Evolutionary conservation across 2,888 invertebrate genomes (phyloP).

Genomic region (Eilema griseolum): DNA sequence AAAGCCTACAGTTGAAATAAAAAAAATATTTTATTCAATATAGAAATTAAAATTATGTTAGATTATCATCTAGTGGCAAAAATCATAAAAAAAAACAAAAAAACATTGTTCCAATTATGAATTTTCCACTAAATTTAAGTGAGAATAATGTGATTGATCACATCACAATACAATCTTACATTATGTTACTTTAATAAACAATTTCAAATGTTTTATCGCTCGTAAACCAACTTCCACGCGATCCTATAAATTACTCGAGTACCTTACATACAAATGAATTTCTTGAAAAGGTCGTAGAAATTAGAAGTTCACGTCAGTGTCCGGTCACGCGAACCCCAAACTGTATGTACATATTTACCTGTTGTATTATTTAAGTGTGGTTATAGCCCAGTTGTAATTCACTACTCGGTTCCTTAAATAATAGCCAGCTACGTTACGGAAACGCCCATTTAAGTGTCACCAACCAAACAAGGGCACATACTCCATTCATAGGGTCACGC

Average conservation of each 20-base stretch:
- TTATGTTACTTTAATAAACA: constrained; percentile 59
- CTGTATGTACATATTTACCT: constrained; percentile 73
- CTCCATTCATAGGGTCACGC: background rate
- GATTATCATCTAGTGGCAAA: no score
- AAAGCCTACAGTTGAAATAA: no score
- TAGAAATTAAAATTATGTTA: no score
- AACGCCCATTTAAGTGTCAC: constrained; percentile 41
- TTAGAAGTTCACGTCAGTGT: constrained; percentile 80
- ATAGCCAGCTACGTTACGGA: constrained; percentile 40
- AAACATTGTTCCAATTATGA: background rate
- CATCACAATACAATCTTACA: constrained; percentile 30
- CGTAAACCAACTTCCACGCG: constrained; percentile 68
- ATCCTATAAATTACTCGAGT: constrained; percentile 72
- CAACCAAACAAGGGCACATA: constrained; percentile 1
- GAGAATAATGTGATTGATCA: constrained; percentile 38
- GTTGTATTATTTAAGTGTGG: constrained; percentile 66
- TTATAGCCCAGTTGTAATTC: constrained; percentile 55
- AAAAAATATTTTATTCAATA: no score
- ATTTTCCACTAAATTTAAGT: constrained; percentile 16
- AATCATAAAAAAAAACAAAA: background rate
- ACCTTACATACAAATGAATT: constrained; percentile 73
- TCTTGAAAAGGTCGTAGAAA: constrained; percentile 85
- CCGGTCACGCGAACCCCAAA: constrained; percentile 78
- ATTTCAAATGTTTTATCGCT: constrained; percentile 68
- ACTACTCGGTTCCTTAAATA: constrained; percentile 43